A percentile compares a stretch with the other conserved stretches of the same genome.
Evolutionary conservation across 2,797 vertebrate species (phyloP).

Genomic region (Alexandromys oeconomus): DNA sequence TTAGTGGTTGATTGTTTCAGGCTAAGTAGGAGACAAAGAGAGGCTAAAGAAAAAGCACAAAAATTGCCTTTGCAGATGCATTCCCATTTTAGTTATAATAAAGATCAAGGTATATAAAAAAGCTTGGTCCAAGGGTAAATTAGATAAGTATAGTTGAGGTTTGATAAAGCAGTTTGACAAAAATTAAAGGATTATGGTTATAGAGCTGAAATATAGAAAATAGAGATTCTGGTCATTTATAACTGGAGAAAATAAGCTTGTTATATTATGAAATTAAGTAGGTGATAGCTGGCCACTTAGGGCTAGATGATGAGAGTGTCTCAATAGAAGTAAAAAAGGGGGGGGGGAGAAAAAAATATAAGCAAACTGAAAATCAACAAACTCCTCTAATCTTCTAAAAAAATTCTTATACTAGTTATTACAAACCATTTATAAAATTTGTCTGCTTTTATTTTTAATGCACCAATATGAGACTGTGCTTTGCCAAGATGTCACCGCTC

Average conservation of each 20-base stretch:
- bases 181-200: not conserved
- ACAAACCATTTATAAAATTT: too few species aligned
- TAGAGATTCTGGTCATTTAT: not conserved
- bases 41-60: not conserved
- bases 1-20: not conserved
- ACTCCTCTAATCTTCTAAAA: not conserved
- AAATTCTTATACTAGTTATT: too few species aligned
- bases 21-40: not conserved
- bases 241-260: not conserved
- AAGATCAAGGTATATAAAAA: not conserved
- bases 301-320: not conserved
- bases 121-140: fast-evolving
- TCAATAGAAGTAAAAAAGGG: not conserved
- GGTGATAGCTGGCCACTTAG: not conserved
- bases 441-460: not conserved
- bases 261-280: not conserved
- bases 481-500: fast-evolving
- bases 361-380: not conserved
- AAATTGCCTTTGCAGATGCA: not conserved
- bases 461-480: not conserved
- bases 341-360: not conserved
- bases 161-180: not conserved
- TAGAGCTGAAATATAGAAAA: not conserved
- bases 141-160: not conserved
- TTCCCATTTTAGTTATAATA: fast-evolving